Evolutionary conservation across 2,888 invertebrate species (phyloP), one percentile per base, ranked within the genome.

Genomic region (Chamaedrilus cognettii): DNA sequence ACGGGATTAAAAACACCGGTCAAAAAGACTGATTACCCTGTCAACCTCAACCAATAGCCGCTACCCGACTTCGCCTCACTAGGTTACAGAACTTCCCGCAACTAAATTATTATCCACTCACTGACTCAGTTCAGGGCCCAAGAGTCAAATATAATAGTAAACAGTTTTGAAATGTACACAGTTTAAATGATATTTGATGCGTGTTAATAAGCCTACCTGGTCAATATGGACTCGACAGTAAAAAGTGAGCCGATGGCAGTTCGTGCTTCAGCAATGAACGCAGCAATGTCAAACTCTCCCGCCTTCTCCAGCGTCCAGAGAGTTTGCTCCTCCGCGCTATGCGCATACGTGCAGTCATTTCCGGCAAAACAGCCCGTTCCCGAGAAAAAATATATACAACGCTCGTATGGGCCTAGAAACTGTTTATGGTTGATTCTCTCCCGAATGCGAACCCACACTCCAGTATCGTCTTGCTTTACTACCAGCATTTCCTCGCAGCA

Each of bases 301-400:
- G 76, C 75, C 34, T 75, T 73, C 51, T 81, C 80, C 72, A 76
- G 63, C 3, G 71, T 70, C 82, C 82, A 82, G 66, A 80, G 79
- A 51, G 80, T 77, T 60, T 79, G 68, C 62, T 82, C 82, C 60
- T 77, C 78, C 57, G 75, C 72, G 42, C 74, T 77, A 72, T 82
- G 82, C n/a, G 80, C 80, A 61, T 76, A 77, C 31, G 73, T 74
- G 70, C 81, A 81, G 60, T 76, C 64, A 71, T 78, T 79, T 70
- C 79, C 80, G 0, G 74, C 26, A 7, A 11, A 15, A 19, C 42
- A 42, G 11, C 11, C 19, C 19, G 11, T 42, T 11, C 42, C 42
- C 19, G 11, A 15, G 11, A 42, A 15, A 15, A 42, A 15, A 15
- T 42, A 11, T 42, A 11, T 11, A 42, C 42, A 42, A 11, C 11